These are phyloP conservation scores for Osmerus mordax DNA, from an alignment of 2,113 vertebrate species.

Conservation along the genomic window DNA sequence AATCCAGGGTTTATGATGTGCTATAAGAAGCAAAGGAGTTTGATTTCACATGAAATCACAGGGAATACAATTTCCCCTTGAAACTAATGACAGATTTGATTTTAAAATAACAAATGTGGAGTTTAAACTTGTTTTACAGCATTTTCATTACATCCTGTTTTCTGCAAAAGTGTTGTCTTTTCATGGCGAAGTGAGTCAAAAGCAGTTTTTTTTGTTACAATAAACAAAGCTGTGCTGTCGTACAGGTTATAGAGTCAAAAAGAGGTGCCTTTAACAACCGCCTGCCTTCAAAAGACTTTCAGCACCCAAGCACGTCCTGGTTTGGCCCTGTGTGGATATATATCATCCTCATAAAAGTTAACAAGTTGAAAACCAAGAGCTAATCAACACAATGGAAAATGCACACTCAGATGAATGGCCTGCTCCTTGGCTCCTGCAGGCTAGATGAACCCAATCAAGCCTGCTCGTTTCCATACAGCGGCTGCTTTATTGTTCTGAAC, in stretches of 20 bases:
- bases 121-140: constrained; percentile 50
- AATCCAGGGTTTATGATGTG: constrained; percentile 53
- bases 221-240: constrained; percentile 31
- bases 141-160: constrained; percentile 42
- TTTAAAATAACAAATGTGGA: constrained; percentile 37
- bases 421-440: constrained; percentile 30
- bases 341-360: constrained; percentile 49
- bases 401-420: constrained; percentile 33
- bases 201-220: constrained; percentile 41
- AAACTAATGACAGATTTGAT: constrained; percentile 52
- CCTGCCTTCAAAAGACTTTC: constrained; percentile 23
- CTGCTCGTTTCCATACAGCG: constrained; percentile 41
- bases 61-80: constrained; percentile 50
- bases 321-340: constrained; percentile 26
- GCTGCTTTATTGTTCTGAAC: constrained; percentile 41
- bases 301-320: constrained; percentile 10
- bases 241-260: constrained; percentile 1
- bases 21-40: constrained; percentile 39
- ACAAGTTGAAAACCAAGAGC: constrained; percentile 42
- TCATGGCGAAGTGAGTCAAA: constrained; percentile 31
- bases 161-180: constrained; percentile 28
- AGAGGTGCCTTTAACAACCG: constrained; percentile 1
- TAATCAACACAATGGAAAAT: constrained; percentile 48
- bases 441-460: constrained; percentile 45
- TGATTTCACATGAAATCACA: constrained; percentile 49